These are phyloP conservation scores for Malurus elegans DNA, from an alignment of 2,113 vertebrate species.

Conservation along the genomic window DNA sequence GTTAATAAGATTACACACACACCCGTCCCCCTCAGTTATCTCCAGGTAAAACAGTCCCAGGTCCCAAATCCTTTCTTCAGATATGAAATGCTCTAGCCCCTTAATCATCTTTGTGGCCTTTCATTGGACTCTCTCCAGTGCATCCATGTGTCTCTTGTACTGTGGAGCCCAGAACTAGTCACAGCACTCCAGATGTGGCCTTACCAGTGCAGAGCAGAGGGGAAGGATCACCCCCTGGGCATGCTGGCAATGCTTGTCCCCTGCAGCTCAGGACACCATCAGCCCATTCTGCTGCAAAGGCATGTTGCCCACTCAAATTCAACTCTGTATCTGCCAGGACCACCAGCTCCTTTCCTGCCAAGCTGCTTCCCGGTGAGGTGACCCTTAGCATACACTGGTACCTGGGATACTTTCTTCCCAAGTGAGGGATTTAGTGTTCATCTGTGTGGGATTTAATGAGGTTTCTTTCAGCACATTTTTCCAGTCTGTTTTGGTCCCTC, in stretches of 20 bases:
- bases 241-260: neutral
- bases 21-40: fast-evolving
- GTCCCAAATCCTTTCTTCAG: neutral
- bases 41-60: neutral
- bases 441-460: neutral
- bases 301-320: neutral
- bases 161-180: neutral
- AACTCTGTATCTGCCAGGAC: neutral
- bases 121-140: neutral
- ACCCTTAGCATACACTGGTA: neutral
- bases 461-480: neutral
- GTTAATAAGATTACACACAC: neutral
- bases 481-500: neutral
- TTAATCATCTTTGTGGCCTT: neutral
- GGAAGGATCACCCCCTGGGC: neutral
- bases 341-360: neutral
- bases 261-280: neutral
- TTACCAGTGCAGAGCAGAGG: neutral
- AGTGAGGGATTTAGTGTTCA: neutral
- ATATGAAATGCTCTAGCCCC: neutral
- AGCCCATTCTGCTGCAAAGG: neutral
- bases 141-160: neutral
- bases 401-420: neutral
- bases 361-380: neutral
- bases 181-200: neutral